Evolutionary conservation across 1,140 invertebrate genomes (phyloP).

Genomic region (Diprion similis): DNA sequence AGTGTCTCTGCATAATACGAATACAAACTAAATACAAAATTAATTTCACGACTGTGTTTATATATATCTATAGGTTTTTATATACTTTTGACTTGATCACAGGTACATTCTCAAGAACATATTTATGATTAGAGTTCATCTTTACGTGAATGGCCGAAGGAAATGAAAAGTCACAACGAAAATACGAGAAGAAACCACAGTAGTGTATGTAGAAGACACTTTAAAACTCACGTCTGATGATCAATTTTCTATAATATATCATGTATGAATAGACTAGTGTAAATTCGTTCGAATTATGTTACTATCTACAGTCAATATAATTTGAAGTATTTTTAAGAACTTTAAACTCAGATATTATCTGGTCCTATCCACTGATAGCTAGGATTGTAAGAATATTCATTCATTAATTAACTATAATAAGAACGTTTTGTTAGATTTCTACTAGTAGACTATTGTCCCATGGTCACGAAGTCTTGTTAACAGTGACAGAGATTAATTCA

Average conservation of each 20-base stretch:
- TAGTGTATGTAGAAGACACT: neutral
- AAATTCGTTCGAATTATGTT: neutral
- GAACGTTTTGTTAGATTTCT: neutral
- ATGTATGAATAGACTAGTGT: neutral
- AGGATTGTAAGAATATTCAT: neutral
- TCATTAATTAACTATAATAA: neutral
- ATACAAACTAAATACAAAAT: neutral
- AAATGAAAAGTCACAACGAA: neutral
- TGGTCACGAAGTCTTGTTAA: conserved; percentile 1
- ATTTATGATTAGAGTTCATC: neutral
- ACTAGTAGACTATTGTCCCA: conserved; percentile 5
- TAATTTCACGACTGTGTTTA: neutral
- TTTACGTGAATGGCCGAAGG: neutral
- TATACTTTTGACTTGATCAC: neutral
- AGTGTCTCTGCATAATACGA: neutral
- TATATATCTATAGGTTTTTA: neutral
- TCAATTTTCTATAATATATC: neutral
- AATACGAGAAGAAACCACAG: neutral
- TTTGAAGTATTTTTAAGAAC: conserved; percentile 1
- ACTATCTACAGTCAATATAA: neutral
- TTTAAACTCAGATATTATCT: neutral
- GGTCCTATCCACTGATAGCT: neutral
- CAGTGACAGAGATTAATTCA: neutral
- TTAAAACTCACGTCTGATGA: neutral
- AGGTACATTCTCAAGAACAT: conserved; percentile 1